Evolutionary conservation across 2,797 vertebrate species (phyloP).

Genomic region (Lophotriccus pileatus): DNA sequence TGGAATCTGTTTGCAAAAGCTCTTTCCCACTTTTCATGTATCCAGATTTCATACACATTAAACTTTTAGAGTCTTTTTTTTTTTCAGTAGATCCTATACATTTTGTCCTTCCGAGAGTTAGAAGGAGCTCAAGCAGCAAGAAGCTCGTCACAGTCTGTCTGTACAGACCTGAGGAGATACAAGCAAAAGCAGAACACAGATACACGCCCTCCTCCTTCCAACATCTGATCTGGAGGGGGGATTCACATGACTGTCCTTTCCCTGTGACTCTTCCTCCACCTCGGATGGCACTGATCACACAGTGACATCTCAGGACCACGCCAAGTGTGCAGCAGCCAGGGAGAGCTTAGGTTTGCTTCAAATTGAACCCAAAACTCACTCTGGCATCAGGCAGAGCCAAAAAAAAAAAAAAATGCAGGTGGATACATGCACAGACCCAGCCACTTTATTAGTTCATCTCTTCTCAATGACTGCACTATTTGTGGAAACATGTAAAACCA

Average conservation of each 20-base stretch:
- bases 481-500: not conserved
- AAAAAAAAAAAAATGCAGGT: not conserved
- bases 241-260: not conserved
- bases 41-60: not conserved
- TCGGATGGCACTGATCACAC: rapidly evolving
- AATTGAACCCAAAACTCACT: not conserved
- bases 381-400: rapidly evolving
- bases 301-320: not conserved
- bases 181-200: not conserved
- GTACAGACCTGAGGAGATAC: not conserved
- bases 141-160: not conserved
- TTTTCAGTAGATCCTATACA: not conserved
- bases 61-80: not conserved
- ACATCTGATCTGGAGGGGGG: not conserved
- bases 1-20: not conserved
- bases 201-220: not conserved
- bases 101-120: not conserved
- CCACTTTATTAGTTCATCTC: not conserved
- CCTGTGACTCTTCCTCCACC: not conserved
- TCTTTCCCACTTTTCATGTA: not conserved
- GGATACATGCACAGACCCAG: not conserved
- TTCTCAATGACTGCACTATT: not conserved
- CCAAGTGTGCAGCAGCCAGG: not conserved
- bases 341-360: not conserved
- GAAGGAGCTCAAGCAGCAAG: not conserved